phyloP scores from a whole-genome alignment of 2,797 vertebrate genomes.

The Amazona ochrocephala region DNA sequence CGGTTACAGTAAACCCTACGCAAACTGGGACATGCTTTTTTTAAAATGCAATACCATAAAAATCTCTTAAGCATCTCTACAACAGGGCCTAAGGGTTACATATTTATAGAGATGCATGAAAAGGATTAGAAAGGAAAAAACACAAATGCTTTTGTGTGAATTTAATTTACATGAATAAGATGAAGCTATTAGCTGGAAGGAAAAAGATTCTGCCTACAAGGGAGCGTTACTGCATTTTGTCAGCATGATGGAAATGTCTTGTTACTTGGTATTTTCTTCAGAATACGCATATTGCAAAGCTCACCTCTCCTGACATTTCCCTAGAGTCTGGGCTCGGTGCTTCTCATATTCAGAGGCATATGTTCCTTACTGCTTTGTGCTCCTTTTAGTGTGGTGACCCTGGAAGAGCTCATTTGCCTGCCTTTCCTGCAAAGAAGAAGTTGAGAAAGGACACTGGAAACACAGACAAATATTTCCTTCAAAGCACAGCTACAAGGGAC shows the following conservation, averaged over 20 bases:
- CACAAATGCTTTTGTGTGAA: not conserved
- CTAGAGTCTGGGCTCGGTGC: not conserved
- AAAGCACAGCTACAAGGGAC: not conserved
- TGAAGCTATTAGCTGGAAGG: not conserved
- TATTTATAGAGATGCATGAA: not conserved
- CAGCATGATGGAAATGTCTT: not conserved
- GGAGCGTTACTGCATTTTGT: not conserved
- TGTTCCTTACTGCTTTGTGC: fast-evolving
- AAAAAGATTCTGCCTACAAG: not conserved
- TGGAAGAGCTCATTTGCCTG: not conserved
- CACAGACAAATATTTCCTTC: not conserved
- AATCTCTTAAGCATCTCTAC: not conserved
- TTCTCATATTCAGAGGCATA: fast-evolving
- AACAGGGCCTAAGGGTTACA: not conserved
- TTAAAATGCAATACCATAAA: not conserved
- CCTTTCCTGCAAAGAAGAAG: not conserved
- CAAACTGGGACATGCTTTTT: not conserved
- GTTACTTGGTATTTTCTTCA: not conserved
- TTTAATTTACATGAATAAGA: not conserved
- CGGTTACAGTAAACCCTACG: constrained; percentile 16
- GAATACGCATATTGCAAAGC: not conserved
- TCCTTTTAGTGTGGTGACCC: not conserved
- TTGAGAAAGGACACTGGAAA: not conserved
- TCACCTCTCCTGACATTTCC: not conserved
- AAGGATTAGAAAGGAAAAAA: not conserved